Conservation (phyloP, 2,797 vertebrate genomes). For the Perodicticus potto region DNA sequence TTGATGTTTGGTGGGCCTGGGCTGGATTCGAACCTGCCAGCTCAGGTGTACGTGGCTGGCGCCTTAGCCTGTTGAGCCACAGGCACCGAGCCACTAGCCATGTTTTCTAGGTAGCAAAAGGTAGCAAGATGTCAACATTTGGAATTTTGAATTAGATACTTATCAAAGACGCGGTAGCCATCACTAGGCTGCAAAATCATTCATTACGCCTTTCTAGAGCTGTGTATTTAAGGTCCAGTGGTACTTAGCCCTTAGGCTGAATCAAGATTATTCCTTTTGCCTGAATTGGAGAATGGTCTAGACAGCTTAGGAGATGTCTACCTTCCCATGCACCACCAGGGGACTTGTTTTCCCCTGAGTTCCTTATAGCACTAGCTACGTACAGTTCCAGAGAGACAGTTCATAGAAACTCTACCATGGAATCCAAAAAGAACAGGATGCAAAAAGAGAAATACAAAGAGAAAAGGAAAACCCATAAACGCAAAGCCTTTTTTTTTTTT, state of each 20-base stretch:
- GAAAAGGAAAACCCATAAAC: neutral
- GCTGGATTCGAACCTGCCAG: too few species aligned
- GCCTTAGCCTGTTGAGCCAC: too few species aligned
- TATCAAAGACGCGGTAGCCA: neutral
- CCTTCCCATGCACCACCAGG: neutral
- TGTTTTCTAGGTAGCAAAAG: neutral
- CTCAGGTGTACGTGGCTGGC: too few species aligned
- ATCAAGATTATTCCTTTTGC: neutral
- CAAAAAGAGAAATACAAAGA: neutral
- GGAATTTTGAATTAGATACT: neutral
- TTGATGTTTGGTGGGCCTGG: too few species aligned
- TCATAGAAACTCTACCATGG: neutral
- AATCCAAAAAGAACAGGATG: neutral
- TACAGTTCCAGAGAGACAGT: neutral
- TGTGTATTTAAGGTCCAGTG: neutral
- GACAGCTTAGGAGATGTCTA: neutral
- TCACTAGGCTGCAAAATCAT: neutral
- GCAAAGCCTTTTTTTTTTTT: neutral
- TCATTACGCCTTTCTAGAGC: neutral
- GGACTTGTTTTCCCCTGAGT: neutral
- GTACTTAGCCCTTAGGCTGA: neutral
- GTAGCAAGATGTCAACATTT: neutral
- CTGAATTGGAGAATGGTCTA: neutral
- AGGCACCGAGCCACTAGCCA: too few species aligned
- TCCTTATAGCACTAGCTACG: neutral